Percentiles rank a stretch among this genome's conserved stretches.
Evolutionary conservation across 2,888 invertebrate species (phyloP).

Genomic region (Cerastis rubricosa): DNA sequence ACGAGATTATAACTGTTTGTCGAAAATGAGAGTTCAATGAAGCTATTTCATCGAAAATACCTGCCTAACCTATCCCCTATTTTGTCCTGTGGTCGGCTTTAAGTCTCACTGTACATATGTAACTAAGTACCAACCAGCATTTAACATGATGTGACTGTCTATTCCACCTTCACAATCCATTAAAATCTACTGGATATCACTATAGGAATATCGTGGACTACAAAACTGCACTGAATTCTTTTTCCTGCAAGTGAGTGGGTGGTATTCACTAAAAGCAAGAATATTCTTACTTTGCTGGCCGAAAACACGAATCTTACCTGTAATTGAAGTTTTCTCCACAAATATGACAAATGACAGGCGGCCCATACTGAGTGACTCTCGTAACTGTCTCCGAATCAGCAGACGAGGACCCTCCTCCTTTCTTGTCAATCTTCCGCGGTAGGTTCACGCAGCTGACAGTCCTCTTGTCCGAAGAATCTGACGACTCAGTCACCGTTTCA

Average conservation of each 20-base stretch:
- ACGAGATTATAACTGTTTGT: background rate
- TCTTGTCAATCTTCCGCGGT: conserved; percentile 57
- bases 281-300: too few species aligned
- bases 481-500: conserved; percentile 57
- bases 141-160: background rate
- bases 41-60: background rate
- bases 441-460: conserved; percentile 75
- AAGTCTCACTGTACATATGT: background rate
- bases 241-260: background rate
- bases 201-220: background rate
- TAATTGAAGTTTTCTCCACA: conserved; percentile 81
- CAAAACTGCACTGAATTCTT: background rate
- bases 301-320: conserved; percentile 68
- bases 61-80: background rate
- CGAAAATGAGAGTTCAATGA: background rate
- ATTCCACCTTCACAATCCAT: background rate
- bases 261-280: background rate
- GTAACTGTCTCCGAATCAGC: conserved; percentile 68
- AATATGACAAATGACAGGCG: conserved; percentile 73
- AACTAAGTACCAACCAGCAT: background rate
- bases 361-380: conserved; percentile 44
- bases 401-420: conserved; percentile 58
- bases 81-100: background rate
- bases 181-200: background rate
- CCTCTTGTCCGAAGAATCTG: conserved; percentile 72